Conservation (phyloP, 2,888 invertebrate genomes). For the Macroteleia sp. region DNA sequence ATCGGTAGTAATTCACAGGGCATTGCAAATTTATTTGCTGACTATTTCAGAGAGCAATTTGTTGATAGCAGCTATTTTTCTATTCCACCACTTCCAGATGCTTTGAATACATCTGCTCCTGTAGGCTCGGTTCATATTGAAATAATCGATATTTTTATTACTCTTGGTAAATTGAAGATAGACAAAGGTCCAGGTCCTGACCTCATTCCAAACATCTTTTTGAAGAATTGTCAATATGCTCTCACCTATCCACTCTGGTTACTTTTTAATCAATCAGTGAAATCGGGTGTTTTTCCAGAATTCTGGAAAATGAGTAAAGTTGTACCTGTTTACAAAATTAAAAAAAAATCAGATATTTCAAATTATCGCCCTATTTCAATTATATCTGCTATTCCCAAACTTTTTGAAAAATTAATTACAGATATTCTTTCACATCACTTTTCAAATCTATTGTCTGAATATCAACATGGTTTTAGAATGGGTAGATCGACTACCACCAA, state of each 20-base stretch:
- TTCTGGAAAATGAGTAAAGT: constrained; percentile 1
- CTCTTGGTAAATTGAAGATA: neutral
- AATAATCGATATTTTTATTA: neutral
- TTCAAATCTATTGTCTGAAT: too few species aligned
- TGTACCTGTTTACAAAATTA: neutral
- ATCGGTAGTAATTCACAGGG: neutral
- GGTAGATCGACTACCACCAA: too few species aligned
- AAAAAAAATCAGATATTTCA: constrained; percentile 1
- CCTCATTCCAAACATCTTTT: neutral
- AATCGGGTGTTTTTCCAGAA: neutral
- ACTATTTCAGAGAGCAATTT: neutral
- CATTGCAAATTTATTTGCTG: neutral
- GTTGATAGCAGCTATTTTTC: neutral
- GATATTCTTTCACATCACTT: neutral
- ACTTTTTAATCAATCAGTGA: neutral
- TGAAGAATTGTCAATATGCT: neutral
- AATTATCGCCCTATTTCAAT: constrained; percentile 16
- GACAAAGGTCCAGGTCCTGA: constrained; percentile 1
- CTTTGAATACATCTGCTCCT: too few species aligned
- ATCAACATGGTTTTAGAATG: too few species aligned
- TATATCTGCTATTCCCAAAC: constrained; percentile 21
- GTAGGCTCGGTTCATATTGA: neutral
- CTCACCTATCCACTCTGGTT: neutral
- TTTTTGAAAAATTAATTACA: constrained; percentile 31
- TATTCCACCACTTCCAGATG: too few species aligned